Conservation (phyloP, 2,797 vertebrate genomes). For the Rhynchonycteris naso region DNA sequence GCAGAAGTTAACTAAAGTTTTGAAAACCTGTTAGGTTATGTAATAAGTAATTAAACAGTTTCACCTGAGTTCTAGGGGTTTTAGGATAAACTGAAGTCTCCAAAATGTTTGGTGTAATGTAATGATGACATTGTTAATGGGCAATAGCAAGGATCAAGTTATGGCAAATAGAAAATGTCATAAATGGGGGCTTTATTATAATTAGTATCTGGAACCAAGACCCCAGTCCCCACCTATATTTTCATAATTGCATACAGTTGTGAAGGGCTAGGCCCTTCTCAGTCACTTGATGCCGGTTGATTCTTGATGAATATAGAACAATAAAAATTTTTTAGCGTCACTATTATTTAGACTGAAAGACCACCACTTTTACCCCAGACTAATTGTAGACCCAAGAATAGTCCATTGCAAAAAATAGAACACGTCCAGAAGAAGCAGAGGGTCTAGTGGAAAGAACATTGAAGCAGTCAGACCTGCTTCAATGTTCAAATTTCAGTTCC, state of each 20-base stretch:
- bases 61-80: not conserved
- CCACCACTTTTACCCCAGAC: not conserved
- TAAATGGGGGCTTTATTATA: not conserved
- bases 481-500: not conserved
- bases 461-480: not conserved
- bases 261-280: not conserved
- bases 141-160: not conserved
- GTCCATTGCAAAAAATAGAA: conserved; percentile 1
- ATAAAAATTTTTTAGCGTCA: not conserved
- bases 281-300: not conserved
- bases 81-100: not conserved
- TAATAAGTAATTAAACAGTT: not conserved
- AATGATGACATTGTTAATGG: not conserved
- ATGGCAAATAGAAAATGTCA: not conserved
- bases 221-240: not conserved
- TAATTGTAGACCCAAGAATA: not conserved
- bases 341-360: not conserved
- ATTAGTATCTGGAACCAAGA: not conserved
- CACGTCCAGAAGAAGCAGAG: not conserved
- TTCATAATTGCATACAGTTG: not conserved
- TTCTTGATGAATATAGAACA: not conserved
- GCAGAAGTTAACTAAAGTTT: not conserved
- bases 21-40: not conserved
- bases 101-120: not conserved
- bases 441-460: not conserved